Base-by-base conservation (phyloP, 2,888 invertebrate genomes). In the Eupithecia pulchellata region DNA sequence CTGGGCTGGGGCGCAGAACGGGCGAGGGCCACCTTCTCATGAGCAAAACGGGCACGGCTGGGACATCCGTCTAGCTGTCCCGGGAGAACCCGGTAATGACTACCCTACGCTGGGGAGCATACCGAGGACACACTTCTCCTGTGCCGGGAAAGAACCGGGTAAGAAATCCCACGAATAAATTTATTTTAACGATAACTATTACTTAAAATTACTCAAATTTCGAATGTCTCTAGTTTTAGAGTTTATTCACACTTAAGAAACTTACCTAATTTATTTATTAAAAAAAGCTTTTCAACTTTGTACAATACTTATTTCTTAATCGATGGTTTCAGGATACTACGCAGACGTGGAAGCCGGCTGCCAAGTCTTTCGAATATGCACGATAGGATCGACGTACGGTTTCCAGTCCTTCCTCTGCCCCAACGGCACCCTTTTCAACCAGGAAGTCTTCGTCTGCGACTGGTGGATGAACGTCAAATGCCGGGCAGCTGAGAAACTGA, bases 391-490 rank as follows among this genome's bases (percentile, higher is more conserved):
- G 1, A 93, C 92, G 1, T 91, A 89, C 75, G 94, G 94, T 14
- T 95, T 95, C 71, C 95, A 95, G 71, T 96, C 96, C 2, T 96
- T 96, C 82, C 91, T 96, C 5, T 96, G 96, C 76, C 96, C 96
- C 6, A 95, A 96, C 78, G 96, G 96, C 71, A 96, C 96, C 13
- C 89, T 96, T 29, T 96, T 96, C 85, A 96, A 96, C 79, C 96
- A 96, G 86, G 95, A 95, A 64, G 92, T 96, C 3, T 92, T 96
- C 71, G 96, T 96, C 2, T 96, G 96, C 78, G 96, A 96, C 79
- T 96, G 96, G 96, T 96, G 96, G 96, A 95, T 95, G 90, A 95
- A 96, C 78, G 96, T 96, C 0, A 93, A 95, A 75, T 96, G 96
- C 78, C 88, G 91, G 42, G 84, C 91, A 34, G 91, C 95, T 3